A percentile compares a stretch with the other conserved stretches of the same genome.
These are phyloP conservation scores for Drosophila sucinea DNA, from an alignment of 1,140 invertebrate species.

Conservation along the genomic window DNA sequence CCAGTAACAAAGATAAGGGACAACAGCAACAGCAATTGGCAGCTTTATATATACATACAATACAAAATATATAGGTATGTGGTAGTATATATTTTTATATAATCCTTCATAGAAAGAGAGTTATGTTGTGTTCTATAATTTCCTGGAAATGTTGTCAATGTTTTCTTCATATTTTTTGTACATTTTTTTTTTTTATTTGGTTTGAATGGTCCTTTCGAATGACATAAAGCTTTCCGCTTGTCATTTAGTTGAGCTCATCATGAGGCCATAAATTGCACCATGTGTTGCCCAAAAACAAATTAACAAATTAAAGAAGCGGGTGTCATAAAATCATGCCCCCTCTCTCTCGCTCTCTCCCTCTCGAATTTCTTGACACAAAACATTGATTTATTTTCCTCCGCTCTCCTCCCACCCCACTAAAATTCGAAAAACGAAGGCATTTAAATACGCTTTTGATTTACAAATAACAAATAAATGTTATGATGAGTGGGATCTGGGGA, in stretches of 20 bases:
- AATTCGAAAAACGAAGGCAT: slow-evolving; percentile 47
- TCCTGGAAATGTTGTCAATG: slow-evolving; percentile 51
- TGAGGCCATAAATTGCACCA: slow-evolving; percentile 62
- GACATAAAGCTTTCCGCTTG: slow-evolving; percentile 56
- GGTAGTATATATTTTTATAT: slow-evolving; percentile 27
- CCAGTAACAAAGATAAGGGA: slow-evolving; percentile 24
- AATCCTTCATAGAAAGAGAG: slow-evolving; percentile 38
- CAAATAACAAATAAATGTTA: slow-evolving; percentile 81
- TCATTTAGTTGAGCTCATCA: slow-evolving; percentile 49
- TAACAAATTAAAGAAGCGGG: slow-evolving; percentile 80
- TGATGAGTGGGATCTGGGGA: slow-evolving; percentile 70
- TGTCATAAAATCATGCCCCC: slow-evolving; percentile 65
- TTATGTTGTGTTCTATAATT: slow-evolving; percentile 40
- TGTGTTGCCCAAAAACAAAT: slow-evolving; percentile 73
- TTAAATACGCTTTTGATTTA: slow-evolving; percentile 77
- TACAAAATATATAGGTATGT: slow-evolving; percentile 13
- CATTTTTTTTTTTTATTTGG: neutral
- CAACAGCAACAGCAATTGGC: slow-evolving; percentile 39
- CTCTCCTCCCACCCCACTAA: slow-evolving; percentile 27
- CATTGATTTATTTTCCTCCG: slow-evolving; percentile 65
- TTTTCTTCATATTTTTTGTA: slow-evolving; percentile 3
- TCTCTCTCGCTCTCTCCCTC: slow-evolving; percentile 36
- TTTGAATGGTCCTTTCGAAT: slow-evolving; percentile 48
- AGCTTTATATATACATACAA: slow-evolving; percentile 37
- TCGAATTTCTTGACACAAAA: slow-evolving; percentile 77